Evolutionary conservation across 2,113 vertebrate species (phyloP).

Genomic region (Erinaceus europaeus): DNA sequence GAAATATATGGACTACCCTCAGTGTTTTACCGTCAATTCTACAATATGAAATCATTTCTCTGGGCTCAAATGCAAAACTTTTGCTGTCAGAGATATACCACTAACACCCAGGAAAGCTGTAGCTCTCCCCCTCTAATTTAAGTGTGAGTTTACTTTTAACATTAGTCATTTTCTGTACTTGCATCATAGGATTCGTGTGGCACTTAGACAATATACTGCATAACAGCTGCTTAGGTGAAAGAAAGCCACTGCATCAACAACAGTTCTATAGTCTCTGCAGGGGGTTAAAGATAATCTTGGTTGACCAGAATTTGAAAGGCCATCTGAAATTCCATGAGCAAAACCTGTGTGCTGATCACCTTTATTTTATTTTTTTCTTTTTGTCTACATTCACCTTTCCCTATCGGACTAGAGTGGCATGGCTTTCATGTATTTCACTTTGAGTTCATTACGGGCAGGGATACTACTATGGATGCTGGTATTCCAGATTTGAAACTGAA

Average conservation of each 20-base stretch:
- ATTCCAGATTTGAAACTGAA: constrained; percentile 42
- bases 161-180: not conserved
- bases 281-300: not conserved
- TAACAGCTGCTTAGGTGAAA: not conserved
- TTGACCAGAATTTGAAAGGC: constrained; percentile 13
- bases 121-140: not conserved
- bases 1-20: no score
- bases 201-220: not conserved
- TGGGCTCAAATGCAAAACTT: not conserved
- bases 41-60: not conserved
- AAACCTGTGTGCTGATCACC: not conserved
- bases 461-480: not conserved
- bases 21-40: not conserved
- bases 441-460: no score
- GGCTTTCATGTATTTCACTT: not conserved
- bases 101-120: fast-evolving
- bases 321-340: not conserved
- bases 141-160: no score
- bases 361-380: constrained; percentile 16
- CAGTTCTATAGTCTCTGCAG: not conserved
- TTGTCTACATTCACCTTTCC: no score
- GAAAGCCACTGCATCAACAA: not conserved
- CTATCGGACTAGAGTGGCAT: not conserved
- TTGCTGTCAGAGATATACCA: not conserved
- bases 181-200: not conserved